Base-by-base conservation (phyloP, 2,888 invertebrate genomes). In the Bombylius major region DNA sequence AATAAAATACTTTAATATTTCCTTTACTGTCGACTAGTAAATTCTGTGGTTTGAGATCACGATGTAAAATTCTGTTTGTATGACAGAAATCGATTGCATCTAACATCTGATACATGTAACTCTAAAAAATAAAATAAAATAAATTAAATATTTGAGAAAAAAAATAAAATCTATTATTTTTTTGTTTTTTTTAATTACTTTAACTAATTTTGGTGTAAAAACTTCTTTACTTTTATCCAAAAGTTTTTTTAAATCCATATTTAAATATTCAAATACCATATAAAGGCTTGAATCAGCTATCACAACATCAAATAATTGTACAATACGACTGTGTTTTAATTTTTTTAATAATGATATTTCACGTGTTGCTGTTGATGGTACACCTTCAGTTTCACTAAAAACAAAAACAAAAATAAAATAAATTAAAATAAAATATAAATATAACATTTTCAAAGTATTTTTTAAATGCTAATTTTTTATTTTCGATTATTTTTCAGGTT, bases 11-110 rank as follows among this genome's bases (percentile, higher is more conserved):
- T 69, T 98, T 98, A 63, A 98, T 90, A 66, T 83, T 83, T 1
- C 96, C 96, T 58, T 81, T 80, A 11, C 79, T 79, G 72, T 96
- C 93, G 57, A 97, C 86, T 5, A 98, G 79, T 57, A 98, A 78
- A 77, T 98, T 98, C 77, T 97, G 96, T 33, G 97, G 97, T 73
- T 96, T 96, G 53, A 96, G 78, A 77, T 96, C 96, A 62, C 96
- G 81, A 73, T 97, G 97, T 51, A 97, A 77, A 60, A 96, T 89
- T 63, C 91, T 80, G 69, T 87, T 86, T 7, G 86, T 82, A 71
- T 98, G 98, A 69, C 97, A 93, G 75, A 89, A 95, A 5, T 87
- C 83, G 56, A 96, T 81, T 1, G 92, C 96, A 68, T 88, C 85
- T 52, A 89, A 75, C 67, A 97, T 82, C 77, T 98, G 95, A 67